These are phyloP conservation scores for Apostichopus leukothele DNA, from an alignment of 53 echinoderm and acorn worm species.

Conservation along the genomic window DNA sequence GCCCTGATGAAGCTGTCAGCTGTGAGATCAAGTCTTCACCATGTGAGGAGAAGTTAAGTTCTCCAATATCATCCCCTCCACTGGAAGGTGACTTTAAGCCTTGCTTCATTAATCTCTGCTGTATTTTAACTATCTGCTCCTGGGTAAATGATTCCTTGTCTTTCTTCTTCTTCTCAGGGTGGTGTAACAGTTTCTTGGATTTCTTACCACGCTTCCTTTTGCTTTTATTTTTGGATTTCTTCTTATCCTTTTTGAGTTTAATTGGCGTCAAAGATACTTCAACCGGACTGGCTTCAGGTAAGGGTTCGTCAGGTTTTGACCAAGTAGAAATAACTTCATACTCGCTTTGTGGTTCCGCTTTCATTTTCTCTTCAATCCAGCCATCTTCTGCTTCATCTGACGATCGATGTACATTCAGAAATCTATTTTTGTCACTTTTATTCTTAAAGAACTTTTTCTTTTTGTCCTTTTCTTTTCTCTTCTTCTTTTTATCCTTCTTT, in stretches of 20 bases:
- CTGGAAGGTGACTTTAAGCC: constrained; percentile 43
- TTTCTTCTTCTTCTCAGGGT: constrained; percentile 40
- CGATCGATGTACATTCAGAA: constrained; percentile 54
- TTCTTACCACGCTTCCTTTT: constrained; percentile 16
- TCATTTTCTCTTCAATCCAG: constrained; percentile 27
- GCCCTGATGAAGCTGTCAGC: constrained; percentile 52
- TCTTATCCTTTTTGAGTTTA: constrained; percentile 52
- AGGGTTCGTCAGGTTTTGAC: neutral
- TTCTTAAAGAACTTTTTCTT: constrained; percentile 66
- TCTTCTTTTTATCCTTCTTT: constrained; percentile 59
- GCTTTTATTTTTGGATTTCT: constrained; percentile 37
- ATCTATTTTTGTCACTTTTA: constrained; percentile 64
- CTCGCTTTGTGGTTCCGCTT: neutral
- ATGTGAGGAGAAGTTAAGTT: constrained; percentile 53
- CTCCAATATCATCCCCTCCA: constrained; percentile 41
- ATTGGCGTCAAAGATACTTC: neutral
- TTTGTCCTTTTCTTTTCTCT: constrained; percentile 62
- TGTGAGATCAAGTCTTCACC: constrained; percentile 66
- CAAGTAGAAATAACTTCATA: constrained; percentile 30
- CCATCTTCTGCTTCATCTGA: constrained; percentile 56
- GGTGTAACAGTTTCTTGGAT: neutral
- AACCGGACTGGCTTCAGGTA: neutral
- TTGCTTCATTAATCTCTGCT: constrained; percentile 42
- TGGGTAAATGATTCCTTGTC: constrained; percentile 45
- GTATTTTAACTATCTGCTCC: constrained; percentile 47